phyloP scores from a whole-genome alignment of 2,113 vertebrate genomes.

The Brachionichthys hirsutus region DNA sequence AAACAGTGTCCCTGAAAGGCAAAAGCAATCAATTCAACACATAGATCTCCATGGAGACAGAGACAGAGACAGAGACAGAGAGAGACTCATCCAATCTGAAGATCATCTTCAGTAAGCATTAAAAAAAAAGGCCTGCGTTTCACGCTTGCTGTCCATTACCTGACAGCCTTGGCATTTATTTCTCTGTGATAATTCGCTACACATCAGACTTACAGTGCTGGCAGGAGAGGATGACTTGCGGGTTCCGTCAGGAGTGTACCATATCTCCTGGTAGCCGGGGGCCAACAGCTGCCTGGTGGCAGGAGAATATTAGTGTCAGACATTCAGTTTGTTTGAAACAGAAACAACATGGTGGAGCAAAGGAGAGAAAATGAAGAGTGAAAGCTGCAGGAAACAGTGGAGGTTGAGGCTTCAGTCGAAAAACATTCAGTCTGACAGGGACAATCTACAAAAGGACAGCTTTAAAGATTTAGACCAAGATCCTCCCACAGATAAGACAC shows the following conservation, averaged over 20 bases:
- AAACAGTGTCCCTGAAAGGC: slow-evolving; percentile 88
- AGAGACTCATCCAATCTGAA: neutral
- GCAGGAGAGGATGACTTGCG: slow-evolving; percentile 73
- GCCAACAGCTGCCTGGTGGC: slow-evolving; percentile 86
- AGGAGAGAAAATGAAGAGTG: slow-evolving; percentile 4
- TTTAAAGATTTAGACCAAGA: slow-evolving; percentile 47
- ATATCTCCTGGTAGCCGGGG: slow-evolving; percentile 87
- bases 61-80: too few species aligned
- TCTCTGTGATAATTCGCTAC: slow-evolving; percentile 6
- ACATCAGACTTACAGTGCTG: slow-evolving; percentile 77
- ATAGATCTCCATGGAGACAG: neutral
- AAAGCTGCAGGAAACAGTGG: slow-evolving; percentile 18
- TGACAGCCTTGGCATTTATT: neutral
- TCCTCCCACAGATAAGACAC: slow-evolving; percentile 22
- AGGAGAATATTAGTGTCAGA: slow-evolving; percentile 18
- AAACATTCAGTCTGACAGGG: slow-evolving; percentile 57
- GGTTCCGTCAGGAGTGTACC: slow-evolving; percentile 80
- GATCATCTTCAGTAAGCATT: neutral
- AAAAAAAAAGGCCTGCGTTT: neutral
- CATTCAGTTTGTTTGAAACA: slow-evolving; percentile 10
- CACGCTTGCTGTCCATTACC: neutral
- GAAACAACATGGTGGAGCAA: neutral
- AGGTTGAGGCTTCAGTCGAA: slow-evolving; percentile 38
- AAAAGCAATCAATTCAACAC: slow-evolving; percentile 42
- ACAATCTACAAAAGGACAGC: slow-evolving; percentile 28